Base-by-base conservation (phyloP, 2,113 vertebrate species). In the Dicentrarchus labrax region DNA sequence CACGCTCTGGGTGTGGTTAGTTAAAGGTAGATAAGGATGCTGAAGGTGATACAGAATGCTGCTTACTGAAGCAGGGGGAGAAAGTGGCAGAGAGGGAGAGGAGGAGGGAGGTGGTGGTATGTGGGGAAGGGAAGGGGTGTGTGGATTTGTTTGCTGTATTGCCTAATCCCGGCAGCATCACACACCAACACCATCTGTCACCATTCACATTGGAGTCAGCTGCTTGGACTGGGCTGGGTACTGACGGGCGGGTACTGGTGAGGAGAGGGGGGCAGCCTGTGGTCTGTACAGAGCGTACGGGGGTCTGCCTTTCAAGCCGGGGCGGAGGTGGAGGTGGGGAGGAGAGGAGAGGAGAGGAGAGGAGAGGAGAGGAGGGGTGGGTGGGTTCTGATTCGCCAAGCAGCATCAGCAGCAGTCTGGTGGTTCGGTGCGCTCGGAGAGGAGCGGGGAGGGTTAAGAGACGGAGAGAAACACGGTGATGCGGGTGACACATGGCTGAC, bases 101-200 rank as follows among this genome's bases (percentile, higher is more conserved):
- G 50, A n/a, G 10, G 50, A 45, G 16, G 74, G 59, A 2, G n/a
- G 50, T 17, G n/a, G 50, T 17, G 24, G 38, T 6, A 2, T 72
- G 70, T 61, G 66, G 74, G 61, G 0, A 36, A 5, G 56, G 13
- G 45, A 10, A 17, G 57, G 17, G 21, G 45, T 47, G 84, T 67
- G 68, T 82, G 84, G 91, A 86, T 89, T 89, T 91, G 65, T 82
- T 72, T 69, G 48, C 47, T 79, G 73, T 86, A 81, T 65, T 72
- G 77, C 41, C 36, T 90, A 92, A 92, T 94, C 91, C 90, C 36
- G 50, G 80, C 73, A 82, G 77, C 88, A 68, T 88, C 84, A 88
- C 89, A 91, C 89, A 87, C 72, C 78, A 83, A 81, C 93, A 80
- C 94, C 94, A 95, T 95, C 95, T 95, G 95, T 91, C 91, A 82